phyloP scores from a whole-genome alignment of 23 tunicate genomes.

The Trididemnum clinides region DNA sequence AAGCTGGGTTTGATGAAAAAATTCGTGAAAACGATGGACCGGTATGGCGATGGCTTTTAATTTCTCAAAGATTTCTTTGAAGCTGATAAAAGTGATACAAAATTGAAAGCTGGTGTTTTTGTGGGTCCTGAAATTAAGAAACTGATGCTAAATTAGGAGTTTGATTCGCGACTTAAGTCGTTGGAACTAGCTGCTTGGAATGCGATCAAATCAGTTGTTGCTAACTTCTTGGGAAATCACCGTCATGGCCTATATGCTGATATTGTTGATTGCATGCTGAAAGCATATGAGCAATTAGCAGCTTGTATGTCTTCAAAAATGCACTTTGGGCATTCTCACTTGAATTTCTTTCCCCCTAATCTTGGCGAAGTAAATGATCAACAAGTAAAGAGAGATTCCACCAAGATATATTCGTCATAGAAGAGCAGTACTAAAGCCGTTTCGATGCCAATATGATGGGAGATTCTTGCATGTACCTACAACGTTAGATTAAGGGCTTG shows the following conservation, averaged over 20 bases:
- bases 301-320: conserved; percentile 19
- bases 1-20: no score
- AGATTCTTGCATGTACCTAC: conserved; percentile 7
- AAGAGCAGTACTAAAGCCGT: conserved; percentile 11
- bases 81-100: no score
- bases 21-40: no score
- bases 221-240: conserved; percentile 27
- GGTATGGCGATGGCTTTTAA: no score
- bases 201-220: conserved; percentile 17
- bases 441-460: conserved; percentile 50
- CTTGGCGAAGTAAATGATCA: conserved; percentile 30
- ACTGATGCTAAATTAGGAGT: not conserved
- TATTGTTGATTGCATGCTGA: conserved; percentile 15
- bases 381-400: conserved; percentile 23
- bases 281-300: conserved; percentile 27
- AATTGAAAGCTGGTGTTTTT: not conserved
- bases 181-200: conserved; percentile 26
- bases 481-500: no score
- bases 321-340: conserved; percentile 34
- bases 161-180: conserved; percentile 13
- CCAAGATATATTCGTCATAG: conserved; percentile 12
- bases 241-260: not conserved
- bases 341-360: conserved; percentile 24
- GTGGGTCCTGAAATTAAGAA: no score
- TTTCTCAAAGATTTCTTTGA: no score